Conservation (phyloP, 2,113 vertebrate genomes). For the Phylloscopus trochilus region DNA sequence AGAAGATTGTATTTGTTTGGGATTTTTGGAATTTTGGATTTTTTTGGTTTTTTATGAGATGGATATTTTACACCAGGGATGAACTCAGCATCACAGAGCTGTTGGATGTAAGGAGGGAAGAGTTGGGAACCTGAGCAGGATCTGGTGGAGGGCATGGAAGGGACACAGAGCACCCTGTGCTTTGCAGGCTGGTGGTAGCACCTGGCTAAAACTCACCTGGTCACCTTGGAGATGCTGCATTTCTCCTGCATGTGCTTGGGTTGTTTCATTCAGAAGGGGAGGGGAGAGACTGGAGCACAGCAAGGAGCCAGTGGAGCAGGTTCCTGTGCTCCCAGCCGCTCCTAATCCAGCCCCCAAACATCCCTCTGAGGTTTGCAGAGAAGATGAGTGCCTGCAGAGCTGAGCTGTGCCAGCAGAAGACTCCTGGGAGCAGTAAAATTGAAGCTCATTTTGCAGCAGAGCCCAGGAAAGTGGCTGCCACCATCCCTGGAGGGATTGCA, state of each 20-base stretch:
- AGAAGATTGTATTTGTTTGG: background rate
- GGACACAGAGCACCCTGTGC: background rate
- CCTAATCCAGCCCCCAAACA: background rate
- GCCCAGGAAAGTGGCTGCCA: background rate
- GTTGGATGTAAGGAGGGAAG: background rate
- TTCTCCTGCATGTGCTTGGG: background rate
- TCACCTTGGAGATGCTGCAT: background rate
- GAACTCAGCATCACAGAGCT: background rate
- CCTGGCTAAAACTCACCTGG: background rate
- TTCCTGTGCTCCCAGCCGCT: background rate
- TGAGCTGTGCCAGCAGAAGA: background rate
- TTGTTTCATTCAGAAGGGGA: background rate
- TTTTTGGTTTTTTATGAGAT: background rate
- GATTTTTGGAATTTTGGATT: background rate
- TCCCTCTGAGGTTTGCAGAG: background rate
- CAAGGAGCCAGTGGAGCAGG: accelerated
- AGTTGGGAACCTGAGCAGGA: background rate
- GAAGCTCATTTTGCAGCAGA: background rate
- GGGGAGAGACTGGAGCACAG: background rate
- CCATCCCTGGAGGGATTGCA: background rate
- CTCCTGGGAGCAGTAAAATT: background rate
- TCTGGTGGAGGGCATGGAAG: background rate
- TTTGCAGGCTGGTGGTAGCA: background rate
- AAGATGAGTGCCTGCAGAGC: background rate
- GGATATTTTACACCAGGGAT: background rate